Percentiles rank a stretch among this genome's conserved stretches.
phyloP scores from a whole-genome alignment of 2,113 vertebrate species.

The Gnathonemus longibarbis region DNA sequence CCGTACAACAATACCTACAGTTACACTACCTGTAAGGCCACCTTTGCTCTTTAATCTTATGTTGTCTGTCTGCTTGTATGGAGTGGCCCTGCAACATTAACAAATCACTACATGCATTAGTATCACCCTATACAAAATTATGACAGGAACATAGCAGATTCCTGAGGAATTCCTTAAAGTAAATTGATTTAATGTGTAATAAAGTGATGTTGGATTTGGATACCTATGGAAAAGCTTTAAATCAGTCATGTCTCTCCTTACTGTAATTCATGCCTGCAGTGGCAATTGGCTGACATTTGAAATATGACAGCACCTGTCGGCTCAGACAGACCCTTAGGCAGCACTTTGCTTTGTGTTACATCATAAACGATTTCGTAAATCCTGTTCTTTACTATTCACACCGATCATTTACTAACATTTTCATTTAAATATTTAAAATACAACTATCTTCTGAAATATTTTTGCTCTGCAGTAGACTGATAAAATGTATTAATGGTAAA shows the following conservation, averaged over 20 bases:
- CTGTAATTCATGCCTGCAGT: not conserved
- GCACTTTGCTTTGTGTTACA: not conserved
- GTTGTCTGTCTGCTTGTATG: not conserved
- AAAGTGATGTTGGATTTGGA: not conserved
- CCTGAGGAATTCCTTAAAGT: not conserved
- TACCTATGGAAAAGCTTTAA: not conserved
- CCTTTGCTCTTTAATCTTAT: not conserved
- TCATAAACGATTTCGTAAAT: not conserved
- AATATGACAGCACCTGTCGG: not conserved
- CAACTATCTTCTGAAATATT: not conserved
- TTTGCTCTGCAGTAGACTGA: not conserved
- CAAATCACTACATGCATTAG: not conserved
- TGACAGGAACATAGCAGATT: not conserved
- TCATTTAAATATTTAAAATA: not conserved
- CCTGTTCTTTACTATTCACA: not conserved
- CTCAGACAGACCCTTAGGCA: not conserved
- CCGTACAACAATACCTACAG: not conserved
- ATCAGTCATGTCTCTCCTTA: not conserved
- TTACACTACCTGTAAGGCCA: not conserved
- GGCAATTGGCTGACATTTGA: not conserved
- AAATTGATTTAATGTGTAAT: not conserved
- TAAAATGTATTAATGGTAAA: not conserved
- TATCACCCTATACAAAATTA: not conserved
- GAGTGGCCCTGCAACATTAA: not conserved
- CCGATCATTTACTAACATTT: not conserved